Conservation (phyloP, 2,113 vertebrate genomes). For the Pungitius pungitius region DNA sequence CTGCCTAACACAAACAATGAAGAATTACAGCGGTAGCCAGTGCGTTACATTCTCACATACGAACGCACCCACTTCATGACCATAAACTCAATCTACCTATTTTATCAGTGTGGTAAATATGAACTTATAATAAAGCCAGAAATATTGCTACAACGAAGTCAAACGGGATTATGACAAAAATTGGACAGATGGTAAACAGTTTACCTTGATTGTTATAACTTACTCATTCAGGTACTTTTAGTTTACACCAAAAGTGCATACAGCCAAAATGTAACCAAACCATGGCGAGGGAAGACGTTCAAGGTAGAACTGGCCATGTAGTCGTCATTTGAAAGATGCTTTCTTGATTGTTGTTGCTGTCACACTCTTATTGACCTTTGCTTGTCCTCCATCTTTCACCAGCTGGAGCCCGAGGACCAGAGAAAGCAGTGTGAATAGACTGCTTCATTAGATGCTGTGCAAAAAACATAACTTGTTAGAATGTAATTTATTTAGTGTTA, state of each 20-base stretch:
- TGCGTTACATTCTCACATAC: neutral
- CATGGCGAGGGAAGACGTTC: no score
- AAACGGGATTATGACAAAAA: neutral
- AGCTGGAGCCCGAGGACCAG: conserved; percentile 12
- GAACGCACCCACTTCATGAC: neutral
- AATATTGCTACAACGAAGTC: neutral
- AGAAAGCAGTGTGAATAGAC: conserved; percentile 22
- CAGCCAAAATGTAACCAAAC: neutral
- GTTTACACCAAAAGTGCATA: neutral
- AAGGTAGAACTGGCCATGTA: neutral
- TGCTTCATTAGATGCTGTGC: conserved; percentile 56
- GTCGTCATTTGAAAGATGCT: neutral
- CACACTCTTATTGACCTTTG: neutral
- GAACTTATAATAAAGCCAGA: neutral
- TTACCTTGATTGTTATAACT: neutral
- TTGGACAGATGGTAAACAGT: neutral
- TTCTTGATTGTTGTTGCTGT: neutral
- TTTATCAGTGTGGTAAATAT: neutral
- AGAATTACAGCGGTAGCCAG: neutral
- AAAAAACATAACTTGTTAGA: conserved; percentile 40
- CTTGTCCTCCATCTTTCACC: conserved; percentile 38
- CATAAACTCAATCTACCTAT: neutral
- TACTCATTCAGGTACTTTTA: neutral
- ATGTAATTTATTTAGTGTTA: conserved; percentile 76
- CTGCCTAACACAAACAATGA: conserved; percentile 8